These are phyloP conservation scores for Struthio camelus DNA, from an alignment of 2,113 vertebrate genomes.

Conservation along the genomic window DNA sequence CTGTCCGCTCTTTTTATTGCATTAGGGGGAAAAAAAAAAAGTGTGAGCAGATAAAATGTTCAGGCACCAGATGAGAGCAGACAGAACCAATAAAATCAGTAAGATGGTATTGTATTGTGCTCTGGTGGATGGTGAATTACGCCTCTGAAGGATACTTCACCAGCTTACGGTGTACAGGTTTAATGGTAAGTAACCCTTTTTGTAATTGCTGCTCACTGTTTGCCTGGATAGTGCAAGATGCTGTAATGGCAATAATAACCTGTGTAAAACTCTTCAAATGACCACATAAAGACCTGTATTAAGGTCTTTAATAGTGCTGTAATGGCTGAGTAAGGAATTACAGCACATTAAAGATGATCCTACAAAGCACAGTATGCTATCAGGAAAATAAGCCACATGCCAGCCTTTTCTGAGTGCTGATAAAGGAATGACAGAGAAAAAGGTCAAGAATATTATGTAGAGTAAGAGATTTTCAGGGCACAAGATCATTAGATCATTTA, in stretches of 20 bases:
- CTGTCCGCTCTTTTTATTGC: not conserved
- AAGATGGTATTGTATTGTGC: conserved; percentile 38
- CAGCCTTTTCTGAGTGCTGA: not conserved
- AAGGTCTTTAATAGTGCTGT: not conserved
- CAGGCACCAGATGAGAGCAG: conserved; percentile 46
- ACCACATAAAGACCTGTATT: not conserved
- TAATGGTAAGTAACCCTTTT: not conserved
- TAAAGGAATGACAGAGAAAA: not conserved
- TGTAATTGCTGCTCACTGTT: not conserved
- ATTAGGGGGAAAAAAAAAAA: not conserved
- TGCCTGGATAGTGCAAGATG: not conserved
- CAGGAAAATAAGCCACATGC: not conserved
- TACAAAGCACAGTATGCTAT: not conserved
- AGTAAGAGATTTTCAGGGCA: not conserved
- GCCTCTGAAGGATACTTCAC: not conserved
- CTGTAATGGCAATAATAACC: not conserved
- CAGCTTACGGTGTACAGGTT: not conserved
- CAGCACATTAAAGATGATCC: not conserved
- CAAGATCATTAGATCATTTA: not conserved
- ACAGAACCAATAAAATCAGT: conserved; percentile 52
- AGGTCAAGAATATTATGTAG: not conserved
- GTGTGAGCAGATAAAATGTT: not conserved
- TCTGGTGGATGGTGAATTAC: conserved; percentile 3
- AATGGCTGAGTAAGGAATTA: not conserved
- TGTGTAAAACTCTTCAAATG: not conserved